Conservation (phyloP, 2,113 vertebrate genomes). For the Casuarius casuarius region DNA sequence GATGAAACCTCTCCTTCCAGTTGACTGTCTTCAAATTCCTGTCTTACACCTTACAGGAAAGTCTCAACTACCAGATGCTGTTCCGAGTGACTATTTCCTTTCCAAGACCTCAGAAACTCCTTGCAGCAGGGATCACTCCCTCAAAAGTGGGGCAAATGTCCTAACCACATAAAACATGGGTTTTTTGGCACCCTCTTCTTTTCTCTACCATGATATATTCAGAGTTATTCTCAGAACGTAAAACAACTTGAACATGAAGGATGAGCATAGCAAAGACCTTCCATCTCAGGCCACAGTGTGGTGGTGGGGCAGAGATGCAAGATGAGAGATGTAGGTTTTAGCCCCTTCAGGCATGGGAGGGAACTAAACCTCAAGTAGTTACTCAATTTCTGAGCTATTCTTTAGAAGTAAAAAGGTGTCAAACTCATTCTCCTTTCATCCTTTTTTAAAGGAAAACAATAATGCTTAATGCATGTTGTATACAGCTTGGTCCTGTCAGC, state of each 20-base stretch:
- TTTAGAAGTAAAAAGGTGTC: accelerated
- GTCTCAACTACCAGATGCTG: not conserved
- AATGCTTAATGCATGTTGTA: not conserved
- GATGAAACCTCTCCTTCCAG: not conserved
- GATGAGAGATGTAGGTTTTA: not conserved
- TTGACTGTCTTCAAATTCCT: too few relatives aligned
- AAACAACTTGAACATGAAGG: not conserved
- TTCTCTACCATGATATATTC: not conserved
- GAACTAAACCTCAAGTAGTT: not conserved
- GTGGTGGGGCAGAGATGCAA: not conserved
- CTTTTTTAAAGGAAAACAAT: not conserved
- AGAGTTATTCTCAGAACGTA: not conserved
- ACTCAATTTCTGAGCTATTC: not conserved
- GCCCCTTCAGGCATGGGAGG: not conserved
- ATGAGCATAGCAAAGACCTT: not conserved
- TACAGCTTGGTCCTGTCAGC: not conserved
- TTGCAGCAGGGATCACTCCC: not conserved
- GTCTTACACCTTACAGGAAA: not conserved
- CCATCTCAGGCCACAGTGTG: not conserved
- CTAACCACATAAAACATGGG: not conserved
- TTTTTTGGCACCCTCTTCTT: not conserved
- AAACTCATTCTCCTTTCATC: not conserved
- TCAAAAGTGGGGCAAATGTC: not conserved
- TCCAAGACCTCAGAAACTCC: not conserved
- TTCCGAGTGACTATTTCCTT: not conserved